Evolutionary conservation across 2,797 vertebrate genomes (phyloP), one percentile per base, ranked within the genome.

Genomic region (Prunella strophiata): DNA sequence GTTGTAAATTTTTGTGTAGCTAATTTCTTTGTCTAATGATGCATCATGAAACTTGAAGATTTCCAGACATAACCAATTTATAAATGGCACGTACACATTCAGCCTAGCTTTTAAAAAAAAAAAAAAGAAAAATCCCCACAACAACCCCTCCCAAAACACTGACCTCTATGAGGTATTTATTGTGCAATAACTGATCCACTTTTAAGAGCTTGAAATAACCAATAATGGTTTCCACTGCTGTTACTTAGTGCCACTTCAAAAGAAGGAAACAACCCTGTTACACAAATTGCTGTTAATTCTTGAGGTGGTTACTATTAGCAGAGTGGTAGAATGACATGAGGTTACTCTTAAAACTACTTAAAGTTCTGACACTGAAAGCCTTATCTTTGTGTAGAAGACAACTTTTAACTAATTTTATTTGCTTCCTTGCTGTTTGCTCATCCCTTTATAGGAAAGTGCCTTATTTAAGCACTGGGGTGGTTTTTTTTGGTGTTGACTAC

Each of bases 91-190:
- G 25, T 17, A 55, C 34, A 85, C 62, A 45, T 96, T 97, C 92
- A 94, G 70, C 88, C 87, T 97, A 94, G 85, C 79, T 89, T 94
- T 94, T 7, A 85, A 13, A 0, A 5, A 7, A 21, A 79, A 68
- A 32, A 42, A 38, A 77, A 6, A 50, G 20, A 38, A 26, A 25
- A 32, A 58, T 8, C 0, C 19, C n/a, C 21, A 48, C 80, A 48
- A 34, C 40, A 14, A 7, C 36, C 47, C 42, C 43, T 58, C 47
- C 72, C 65, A 70, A 96, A 96, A 97, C 97, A 98, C 97, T 98
- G 98, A 98, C 98, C 98, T 98, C 98, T 97, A 50, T 98, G 98
- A 98, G 98, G 98, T 98, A 97, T 98, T 98, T 98, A 98, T 97
- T 98, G 98, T 98, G 98, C 98, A 98, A 98, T 98, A 98, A 98